Conservation (phyloP, 2,113 vertebrate genomes). For the Stegastes partitus region DNA sequence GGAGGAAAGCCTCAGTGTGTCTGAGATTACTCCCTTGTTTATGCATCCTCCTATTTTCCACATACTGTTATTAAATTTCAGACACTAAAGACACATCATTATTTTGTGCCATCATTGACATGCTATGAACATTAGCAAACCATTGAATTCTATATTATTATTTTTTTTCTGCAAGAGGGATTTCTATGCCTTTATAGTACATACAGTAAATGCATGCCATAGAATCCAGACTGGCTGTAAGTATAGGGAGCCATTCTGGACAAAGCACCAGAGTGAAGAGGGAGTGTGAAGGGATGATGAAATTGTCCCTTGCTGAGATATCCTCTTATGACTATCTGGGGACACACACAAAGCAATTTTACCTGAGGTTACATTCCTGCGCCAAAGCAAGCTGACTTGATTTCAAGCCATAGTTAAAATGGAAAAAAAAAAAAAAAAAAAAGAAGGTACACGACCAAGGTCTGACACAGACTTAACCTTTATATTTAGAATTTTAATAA, state of each 20-base stretch:
- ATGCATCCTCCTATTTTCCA: not conserved
- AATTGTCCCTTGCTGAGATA: slow-evolving; percentile 51
- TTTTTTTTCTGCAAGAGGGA: not conserved
- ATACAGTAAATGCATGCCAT: not conserved
- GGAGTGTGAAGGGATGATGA: slow-evolving; percentile 9
- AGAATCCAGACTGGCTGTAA: slow-evolving; percentile 15
- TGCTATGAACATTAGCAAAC: not conserved
- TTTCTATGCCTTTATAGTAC: slow-evolving; percentile 3
- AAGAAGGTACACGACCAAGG: not conserved
- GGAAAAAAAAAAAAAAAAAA: slow-evolving; percentile 48
- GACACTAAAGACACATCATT: not conserved
- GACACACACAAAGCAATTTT: slow-evolving; percentile 35
- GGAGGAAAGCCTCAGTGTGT: not conserved
- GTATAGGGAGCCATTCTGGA: not conserved
- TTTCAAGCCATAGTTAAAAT: slow-evolving; percentile 60
- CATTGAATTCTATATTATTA: too few species aligned
- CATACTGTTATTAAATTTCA: not conserved
- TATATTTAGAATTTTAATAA: slow-evolving; percentile 50
- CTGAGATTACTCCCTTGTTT: slow-evolving; percentile 18
- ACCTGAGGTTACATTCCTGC: slow-evolving; percentile 44
- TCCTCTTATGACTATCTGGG: slow-evolving; percentile 31
- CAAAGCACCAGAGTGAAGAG: not conserved
- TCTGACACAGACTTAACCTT: slow-evolving; percentile 33
- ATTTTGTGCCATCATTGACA: not conserved
- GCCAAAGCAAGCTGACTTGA: slow-evolving; percentile 32